Conservation (phyloP, 1,140 invertebrate species). For the Drosophila sulfurigaster region DNA sequence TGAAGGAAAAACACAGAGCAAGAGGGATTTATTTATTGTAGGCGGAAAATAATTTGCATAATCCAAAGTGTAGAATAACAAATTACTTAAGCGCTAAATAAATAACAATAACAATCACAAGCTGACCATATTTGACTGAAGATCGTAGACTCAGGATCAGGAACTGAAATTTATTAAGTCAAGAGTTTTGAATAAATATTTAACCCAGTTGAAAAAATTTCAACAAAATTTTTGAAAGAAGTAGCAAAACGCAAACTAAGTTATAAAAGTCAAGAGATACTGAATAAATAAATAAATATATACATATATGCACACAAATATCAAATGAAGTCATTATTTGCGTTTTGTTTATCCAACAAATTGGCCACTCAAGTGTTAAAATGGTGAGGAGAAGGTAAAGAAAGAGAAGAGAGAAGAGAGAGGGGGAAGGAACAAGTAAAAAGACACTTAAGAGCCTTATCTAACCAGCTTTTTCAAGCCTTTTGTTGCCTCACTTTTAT, state of each 20-base stretch:
- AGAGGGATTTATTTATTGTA: slow-evolving; percentile 52
- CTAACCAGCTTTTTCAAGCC: slow-evolving; percentile 42
- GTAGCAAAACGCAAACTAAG: slow-evolving; percentile 4
- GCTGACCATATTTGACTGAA: slow-evolving; percentile 24
- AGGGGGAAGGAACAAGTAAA: not conserved
- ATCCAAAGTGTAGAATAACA: slow-evolving; percentile 48
- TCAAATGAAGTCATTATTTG: slow-evolving; percentile 8
- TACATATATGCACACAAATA: slow-evolving; percentile 2
- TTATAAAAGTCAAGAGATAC: not conserved
- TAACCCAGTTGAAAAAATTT: not conserved
- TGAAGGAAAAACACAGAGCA: slow-evolving; percentile 16
- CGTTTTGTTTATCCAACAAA: slow-evolving; percentile 60
- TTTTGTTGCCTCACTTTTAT: slow-evolving; percentile 55
- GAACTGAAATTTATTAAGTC: not conserved
- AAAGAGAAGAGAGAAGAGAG: not conserved
- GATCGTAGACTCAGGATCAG: slow-evolving; percentile 10
- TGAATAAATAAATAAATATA: slow-evolving; percentile 6
- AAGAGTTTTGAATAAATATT: no score
- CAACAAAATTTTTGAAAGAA: not conserved
- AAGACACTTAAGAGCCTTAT: slow-evolving; percentile 58
- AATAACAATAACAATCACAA: slow-evolving; percentile 32
- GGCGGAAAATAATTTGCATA: slow-evolving; percentile 53
- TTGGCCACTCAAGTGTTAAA: slow-evolving; percentile 37
- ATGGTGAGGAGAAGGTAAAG: no score
- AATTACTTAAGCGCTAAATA: slow-evolving; percentile 24